Evolutionary conservation across 2,797 vertebrate species (phyloP), one percentile per base, ranked within the genome.

Genomic region (Malurus splendens): DNA sequence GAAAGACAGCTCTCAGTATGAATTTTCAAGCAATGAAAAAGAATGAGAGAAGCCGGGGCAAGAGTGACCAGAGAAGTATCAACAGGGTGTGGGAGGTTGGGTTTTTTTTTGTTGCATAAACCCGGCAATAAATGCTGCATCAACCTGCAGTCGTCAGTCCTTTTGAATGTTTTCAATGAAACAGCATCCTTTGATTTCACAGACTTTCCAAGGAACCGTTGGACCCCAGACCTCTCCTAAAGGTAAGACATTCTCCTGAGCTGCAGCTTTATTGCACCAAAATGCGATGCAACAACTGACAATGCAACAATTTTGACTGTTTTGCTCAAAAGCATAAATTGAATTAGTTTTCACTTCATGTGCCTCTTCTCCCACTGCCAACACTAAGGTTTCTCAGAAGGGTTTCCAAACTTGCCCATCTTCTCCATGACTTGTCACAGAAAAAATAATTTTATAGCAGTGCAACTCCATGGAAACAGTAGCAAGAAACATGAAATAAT

Each of bases 41-140:
- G n/a, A 54, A 32, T 5, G 27, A 61, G 50, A 48, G 39, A 66
- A 50, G 12, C 33, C 27, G 8, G 15, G 27, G 12, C 48, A 51
- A 48, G 30, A 25, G 20, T 1, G 28, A n/a, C 15, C 7, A 6
- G 4, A 20, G 14, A 10, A 7, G 36, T 11, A 57, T 38, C 36
- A 14, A 18, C 2, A 2, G 5, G 17, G 1, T 8, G 18, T 24
- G 20, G 7, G 8, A 68, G 15, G 18, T 9, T 38, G 23, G 8
- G 12, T 4, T 1, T 48, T 67, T 82, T 82, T 38, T 9, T 17
- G 10, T 15, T 54, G 38, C 42, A 52, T 41, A 52, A 91, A 33
- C 6, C 9, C 47, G 75, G 41, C 20, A 22, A 28, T 51, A 83
- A 67, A 82, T 50, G 42, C 27, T 24, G 20, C 4, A 19, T 14